Base-by-base conservation (phyloP, 2,888 invertebrate genomes). In the Pycnomerus fuliginosus region DNA sequence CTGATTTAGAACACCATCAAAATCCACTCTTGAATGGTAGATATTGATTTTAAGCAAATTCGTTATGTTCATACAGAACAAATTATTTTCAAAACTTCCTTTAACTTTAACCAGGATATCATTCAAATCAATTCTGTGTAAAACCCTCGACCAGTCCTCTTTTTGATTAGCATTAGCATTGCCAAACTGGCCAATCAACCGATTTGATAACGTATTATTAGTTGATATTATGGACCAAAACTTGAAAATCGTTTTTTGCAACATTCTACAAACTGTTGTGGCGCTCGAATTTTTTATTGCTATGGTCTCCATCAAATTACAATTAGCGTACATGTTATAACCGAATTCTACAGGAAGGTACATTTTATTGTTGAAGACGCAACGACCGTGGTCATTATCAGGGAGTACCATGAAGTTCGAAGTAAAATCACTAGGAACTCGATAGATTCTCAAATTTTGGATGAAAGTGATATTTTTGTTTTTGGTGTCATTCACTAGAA, bases 91-190 rank as follows among this genome's bases (percentile, higher is more conserved):
- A 14, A 70, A 61, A 38, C 69, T 69, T 2, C 68, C 69, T 2
- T 35, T 44, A 8, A 59, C 64, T 14, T 36, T 48, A 30, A 62
- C 61, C 3, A 68, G 37, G 28, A 68, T 42, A 3, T 50, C 43
- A 16, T 66, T 48, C n/a, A 68, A 68, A 17, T 70, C 63, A n/a
- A 69, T 56, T 25, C 60, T 52, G 37, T 56, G 65, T n/a, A 76
- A 56, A 29, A 80, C 66, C 53, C 71, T 69, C n/a, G 67, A 62
- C 80, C 80, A 80, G 33, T 75, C 74, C 1, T 70, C 59, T 1
- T 64, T 54, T 41, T 68, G 61, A 11, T 65, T 62, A 13, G 61
- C 64, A 33, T 71, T 64, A 1, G 78, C 69, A 53, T 78, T 77
- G 3, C 80, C 80, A 49, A 70, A 74, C 43, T 72, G 72, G 1